These are phyloP conservation scores for Meleagris gallopavo DNA, from an alignment of 2,113 vertebrate genomes.

Conservation along the genomic window DNA sequence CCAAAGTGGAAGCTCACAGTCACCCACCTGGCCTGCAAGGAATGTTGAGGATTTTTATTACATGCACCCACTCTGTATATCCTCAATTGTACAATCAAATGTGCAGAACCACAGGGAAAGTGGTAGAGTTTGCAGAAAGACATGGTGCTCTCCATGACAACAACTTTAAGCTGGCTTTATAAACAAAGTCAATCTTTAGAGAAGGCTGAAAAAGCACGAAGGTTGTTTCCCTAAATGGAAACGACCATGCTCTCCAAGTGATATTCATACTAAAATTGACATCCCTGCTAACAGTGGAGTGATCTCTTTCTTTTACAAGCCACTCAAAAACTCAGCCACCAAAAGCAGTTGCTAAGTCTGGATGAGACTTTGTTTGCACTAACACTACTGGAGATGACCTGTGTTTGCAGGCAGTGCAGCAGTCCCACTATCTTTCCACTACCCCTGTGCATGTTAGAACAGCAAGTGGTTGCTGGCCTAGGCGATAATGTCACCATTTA, in stretches of 20 bases:
- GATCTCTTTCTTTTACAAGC: not conserved
- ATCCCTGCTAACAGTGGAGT: not conserved
- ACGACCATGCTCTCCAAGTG: not conserved
- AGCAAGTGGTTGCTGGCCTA: not conserved
- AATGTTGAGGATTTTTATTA: not conserved
- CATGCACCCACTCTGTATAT: not conserved
- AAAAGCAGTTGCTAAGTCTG: not conserved
- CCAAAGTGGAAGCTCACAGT: not conserved
- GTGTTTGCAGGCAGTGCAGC: not conserved
- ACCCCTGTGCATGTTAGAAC: not conserved
- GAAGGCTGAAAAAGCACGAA: not conserved
- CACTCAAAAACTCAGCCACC: not conserved
- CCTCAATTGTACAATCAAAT: not conserved
- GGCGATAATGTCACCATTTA: not conserved
- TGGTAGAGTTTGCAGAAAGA: not conserved
- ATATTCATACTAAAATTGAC: not conserved
- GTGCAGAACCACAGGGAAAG: not conserved
- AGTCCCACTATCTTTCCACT: not conserved
- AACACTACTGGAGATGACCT: not conserved
- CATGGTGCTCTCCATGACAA: not conserved
- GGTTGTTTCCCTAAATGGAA: not conserved
- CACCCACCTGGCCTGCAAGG: not conserved
- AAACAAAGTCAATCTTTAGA: not conserved
- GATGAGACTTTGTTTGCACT: not conserved
- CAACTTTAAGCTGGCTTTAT: not conserved